Percentiles rank a stretch among this genome's conserved stretches.
phyloP scores from a whole-genome alignment of 2,888 invertebrate species.

The Gastracanthus pulcherrimus region DNA sequence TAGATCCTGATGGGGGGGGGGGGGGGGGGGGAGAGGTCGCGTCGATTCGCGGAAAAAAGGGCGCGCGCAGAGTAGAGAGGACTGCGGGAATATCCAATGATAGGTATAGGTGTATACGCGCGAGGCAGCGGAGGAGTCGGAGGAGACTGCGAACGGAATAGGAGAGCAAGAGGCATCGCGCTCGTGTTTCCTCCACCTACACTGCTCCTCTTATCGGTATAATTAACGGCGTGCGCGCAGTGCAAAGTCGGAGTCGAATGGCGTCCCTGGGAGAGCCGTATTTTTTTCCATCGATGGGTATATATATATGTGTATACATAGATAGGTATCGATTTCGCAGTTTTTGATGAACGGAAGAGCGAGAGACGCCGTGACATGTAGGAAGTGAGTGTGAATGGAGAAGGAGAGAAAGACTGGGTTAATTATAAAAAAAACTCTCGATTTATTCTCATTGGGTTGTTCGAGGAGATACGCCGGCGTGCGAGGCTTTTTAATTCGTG shows the following conservation, averaged over 20 bases:
- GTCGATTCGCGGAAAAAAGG: background rate
- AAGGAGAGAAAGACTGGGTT: background rate
- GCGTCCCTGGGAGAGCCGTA: constrained; percentile 27
- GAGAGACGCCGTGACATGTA: too few species aligned
- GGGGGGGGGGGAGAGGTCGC: background rate
- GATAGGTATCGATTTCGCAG: constrained; percentile 26
- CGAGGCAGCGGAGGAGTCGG: background rate
- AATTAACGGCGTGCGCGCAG: constrained; percentile 42
- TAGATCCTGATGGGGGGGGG: too few species aligned
- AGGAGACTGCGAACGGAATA: background rate
- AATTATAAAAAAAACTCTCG: constrained; percentile 43
- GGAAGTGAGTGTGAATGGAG: too few species aligned
- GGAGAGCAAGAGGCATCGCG: too few species aligned
- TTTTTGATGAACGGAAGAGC: background rate
- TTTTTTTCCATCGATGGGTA: constrained; percentile 48
- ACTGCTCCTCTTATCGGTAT: constrained; percentile 42
- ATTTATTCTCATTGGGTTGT: too few species aligned
- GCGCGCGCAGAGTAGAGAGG: too few species aligned
- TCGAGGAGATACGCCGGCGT: too few species aligned
- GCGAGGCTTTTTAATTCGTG: too few species aligned
- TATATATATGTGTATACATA: too few species aligned
- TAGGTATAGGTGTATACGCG: background rate
- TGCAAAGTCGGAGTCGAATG: background rate
- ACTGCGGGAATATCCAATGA: background rate
- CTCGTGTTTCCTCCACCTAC: background rate